Evolutionary conservation across 2,888 invertebrate genomes (phyloP), one percentile per base, ranked within the genome.

Genomic region (Sicus ferrugineus): DNA sequence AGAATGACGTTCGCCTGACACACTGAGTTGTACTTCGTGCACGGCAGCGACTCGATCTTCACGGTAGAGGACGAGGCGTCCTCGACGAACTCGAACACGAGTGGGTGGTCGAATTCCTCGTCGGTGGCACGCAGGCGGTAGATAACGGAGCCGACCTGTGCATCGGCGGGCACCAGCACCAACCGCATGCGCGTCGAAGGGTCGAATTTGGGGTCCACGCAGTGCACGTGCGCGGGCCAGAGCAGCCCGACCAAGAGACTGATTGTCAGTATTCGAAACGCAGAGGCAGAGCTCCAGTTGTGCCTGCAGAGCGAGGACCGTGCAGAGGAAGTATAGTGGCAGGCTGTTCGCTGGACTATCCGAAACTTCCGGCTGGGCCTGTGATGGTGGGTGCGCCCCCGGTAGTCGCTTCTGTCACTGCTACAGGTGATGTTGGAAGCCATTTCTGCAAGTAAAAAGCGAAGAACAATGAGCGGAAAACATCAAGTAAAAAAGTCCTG

Each of bases 1-100:
- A 96, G 87, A 74, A 94, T 89, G 76, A 96, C 91, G 85, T 95
- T 95, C 69, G 95, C 95, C 85, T 95, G 94, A 86, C 95, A 95
- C 78, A 94, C 91, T 65, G 93, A 93, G 87, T 95, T 93, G 86
- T 93, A 93, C 75, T 92, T 89, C 70, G 92, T 92, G 87, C 95
- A 95, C 61, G 94, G 93, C 70, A 95, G 88, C 76, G 92, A 90
- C 82, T 94, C 93, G 74, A 95, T 88, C 76, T 91, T 89, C 74
- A 95, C 90, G 79, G 93, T 90, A 70, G 93, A 90, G 73, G 91
- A 90, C 76, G 93, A 90, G 79, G 91, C 90, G 84, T 89, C 89
- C 89, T 91, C 91, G 74, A 91, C 89, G 75, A 94, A 89, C 78
- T 92, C 91, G 86, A 95, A 95, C 76, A 90, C 88, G 77, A 95